Conservation (phyloP, 2,113 vertebrate species). For the Junco hyemalis region DNA sequence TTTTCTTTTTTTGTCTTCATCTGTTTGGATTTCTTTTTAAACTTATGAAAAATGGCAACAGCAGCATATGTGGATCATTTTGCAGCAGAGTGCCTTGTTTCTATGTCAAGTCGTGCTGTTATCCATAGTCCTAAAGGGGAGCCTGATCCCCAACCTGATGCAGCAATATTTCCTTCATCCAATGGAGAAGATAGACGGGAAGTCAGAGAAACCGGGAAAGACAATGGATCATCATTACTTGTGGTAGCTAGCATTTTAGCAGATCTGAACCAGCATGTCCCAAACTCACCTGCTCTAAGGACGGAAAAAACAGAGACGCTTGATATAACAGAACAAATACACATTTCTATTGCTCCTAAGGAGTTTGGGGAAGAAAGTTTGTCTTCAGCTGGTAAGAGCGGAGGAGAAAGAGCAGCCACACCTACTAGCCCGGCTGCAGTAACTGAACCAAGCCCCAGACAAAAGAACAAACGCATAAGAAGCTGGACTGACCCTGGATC, state of each 20-base stretch:
- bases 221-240: conserved; percentile 87
- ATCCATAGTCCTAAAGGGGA: conserved; percentile 82
- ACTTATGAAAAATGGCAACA: conserved; percentile 78
- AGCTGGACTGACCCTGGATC: conserved; percentile 88
- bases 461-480: conserved; percentile 89
- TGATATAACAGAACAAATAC: conserved; percentile 71
- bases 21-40: conserved; percentile 36
- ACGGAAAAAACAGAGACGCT: conserved; percentile 78
- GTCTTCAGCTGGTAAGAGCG: conserved; percentile 57
- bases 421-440: conserved; percentile 79
- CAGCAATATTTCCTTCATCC: conserved; percentile 65
- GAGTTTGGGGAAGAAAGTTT: conserved; percentile 53
- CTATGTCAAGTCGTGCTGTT: conserved; percentile 91
- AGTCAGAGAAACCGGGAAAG: conserved; percentile 77
- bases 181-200: conserved; percentile 78
- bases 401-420: conserved; percentile 87
- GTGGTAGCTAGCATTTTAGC: conserved; percentile 95
- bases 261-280: conserved; percentile 93
- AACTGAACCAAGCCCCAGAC: conserved; percentile 86
- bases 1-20: not conserved
- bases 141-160: conserved; percentile 77
- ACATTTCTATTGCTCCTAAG: conserved; percentile 53
- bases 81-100: conserved; percentile 98
- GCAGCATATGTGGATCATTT: conserved; percentile 89
- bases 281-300: conserved; percentile 73